These are phyloP conservation scores for Eucidaris tribuloides DNA, from an alignment of 35 echinoderm and acorn worm genomes.

Conservation along the genomic window DNA sequence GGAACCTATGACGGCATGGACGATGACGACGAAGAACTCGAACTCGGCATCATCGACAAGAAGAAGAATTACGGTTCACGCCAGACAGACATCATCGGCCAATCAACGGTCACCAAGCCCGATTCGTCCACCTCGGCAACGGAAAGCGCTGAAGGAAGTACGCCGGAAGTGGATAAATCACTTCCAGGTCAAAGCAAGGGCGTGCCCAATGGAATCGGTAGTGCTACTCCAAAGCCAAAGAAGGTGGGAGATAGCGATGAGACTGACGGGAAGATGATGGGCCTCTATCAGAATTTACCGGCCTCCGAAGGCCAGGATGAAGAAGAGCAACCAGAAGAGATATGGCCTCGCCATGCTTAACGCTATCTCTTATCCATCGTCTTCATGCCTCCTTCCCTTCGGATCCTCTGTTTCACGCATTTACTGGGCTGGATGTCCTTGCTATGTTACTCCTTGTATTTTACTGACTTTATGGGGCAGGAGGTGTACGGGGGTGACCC, in stretches of 20 bases:
- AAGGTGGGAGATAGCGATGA: background rate
- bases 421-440: constrained; percentile 98
- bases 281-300: background rate
- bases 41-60: constrained; percentile 56
- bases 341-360: too few relatives aligned
- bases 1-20: constrained; percentile 19
- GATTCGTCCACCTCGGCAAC: background rate
- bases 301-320: background rate
- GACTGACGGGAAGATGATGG: background rate
- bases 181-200: too few relatives aligned
- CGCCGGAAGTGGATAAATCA: background rate
- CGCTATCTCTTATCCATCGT: constrained; percentile 87
- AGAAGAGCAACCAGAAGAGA: background rate
- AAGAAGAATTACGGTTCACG: constrained; percentile 74
- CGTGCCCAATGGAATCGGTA: background rate
- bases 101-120: background rate
- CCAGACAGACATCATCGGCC: background rate
- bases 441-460: constrained; percentile 94
- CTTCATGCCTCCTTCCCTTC: constrained; percentile 84
- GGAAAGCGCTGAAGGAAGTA: background rate
- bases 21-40: constrained; percentile 49
- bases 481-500: constrained; percentile 89
- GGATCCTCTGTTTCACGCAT: constrained; percentile 94
- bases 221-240: background rate
- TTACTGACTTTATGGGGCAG: constrained; percentile 95